Evolutionary conservation across 2,888 invertebrate genomes (phyloP), one percentile per base, ranked within the genome.

Genomic region (Philhelius pedissequus): DNA sequence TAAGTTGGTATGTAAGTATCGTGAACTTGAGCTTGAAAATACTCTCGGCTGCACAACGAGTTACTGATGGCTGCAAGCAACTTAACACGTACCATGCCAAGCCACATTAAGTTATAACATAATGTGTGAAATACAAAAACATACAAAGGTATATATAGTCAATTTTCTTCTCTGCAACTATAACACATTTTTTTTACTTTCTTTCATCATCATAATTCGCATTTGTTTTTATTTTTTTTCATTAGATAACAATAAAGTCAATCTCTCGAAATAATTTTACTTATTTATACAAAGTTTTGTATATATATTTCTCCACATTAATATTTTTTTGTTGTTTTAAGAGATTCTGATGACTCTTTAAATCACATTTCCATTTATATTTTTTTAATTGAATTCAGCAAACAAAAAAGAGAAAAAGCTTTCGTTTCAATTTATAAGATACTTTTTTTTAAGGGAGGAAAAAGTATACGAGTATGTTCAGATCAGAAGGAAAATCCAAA

Each of bases 21-120:
- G 70, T 84, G 84, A 84, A 84, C 84, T 84, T 84, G 84, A 84
- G 84, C 84, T 84, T 84, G 84, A 84, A 84, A 80, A 74, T 15
- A 45, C 18, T 62, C 32, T 68, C 64, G 66, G 60, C 64, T 71
- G 60, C 77, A 71, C 71, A 56, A 68, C 38, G 40, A 54, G 45
- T 25, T 54, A 48, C 54, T 30, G 15, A 15, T 20, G 18, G 40
- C 22, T 48, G n/a, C 64, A 48, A 32, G 18, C 25, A 58, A 13
- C 38, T n/a, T 30, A 20, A 11, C 64, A 64, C 30, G 30, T 52
- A 7, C 5, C 18, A 20, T 15, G 3, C 5, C 9, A 35, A 27
- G 11, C 48, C 13, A 62, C 22, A 18, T 40, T n/a, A 32, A 20
- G 18, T 18, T n/a, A 56, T 32, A 56, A 40, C 50, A 50, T 18